Evolutionary conservation across 2,113 vertebrate species (phyloP).

Genomic region (Taxidea taxus): DNA sequence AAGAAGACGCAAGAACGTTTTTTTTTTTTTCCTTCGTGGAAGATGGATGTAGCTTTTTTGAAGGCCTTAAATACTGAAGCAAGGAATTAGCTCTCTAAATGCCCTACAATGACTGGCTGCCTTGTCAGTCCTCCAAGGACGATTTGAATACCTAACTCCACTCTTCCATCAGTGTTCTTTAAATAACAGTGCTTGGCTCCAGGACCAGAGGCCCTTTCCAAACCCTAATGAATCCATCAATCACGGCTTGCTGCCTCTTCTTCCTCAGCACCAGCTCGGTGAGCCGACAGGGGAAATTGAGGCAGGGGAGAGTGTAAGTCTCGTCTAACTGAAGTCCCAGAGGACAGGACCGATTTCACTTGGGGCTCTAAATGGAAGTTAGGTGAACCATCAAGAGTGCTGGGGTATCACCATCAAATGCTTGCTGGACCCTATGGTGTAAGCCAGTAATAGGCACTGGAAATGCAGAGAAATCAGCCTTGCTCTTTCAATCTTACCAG

Average conservation of each 20-base stretch:
- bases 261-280: neutral
- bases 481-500: neutral
- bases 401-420: neutral
- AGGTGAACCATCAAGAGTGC: neutral
- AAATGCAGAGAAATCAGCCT: neutral
- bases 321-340: neutral
- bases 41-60: slow-evolving; percentile 78
- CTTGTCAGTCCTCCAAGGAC: slow-evolving; percentile 60
- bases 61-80: slow-evolving; percentile 77
- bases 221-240: slow-evolving; percentile 61
- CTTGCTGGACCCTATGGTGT: neutral
- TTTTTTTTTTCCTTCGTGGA: slow-evolving; percentile 47
- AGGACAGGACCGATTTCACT: neutral
- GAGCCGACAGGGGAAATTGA: slow-evolving; percentile 34
- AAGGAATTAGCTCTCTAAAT: slow-evolving; percentile 77
- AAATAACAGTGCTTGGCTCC: slow-evolving; percentile 70
- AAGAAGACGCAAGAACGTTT: slow-evolving; percentile 72
- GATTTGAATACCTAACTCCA: slow-evolving; percentile 55
- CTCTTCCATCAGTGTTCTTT: slow-evolving; percentile 73
- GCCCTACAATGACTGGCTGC: slow-evolving; percentile 57
- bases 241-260: slow-evolving; percentile 27
- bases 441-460: neutral
- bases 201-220: slow-evolving; percentile 34
- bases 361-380: neutral
- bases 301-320: neutral